phyloP scores from a whole-genome alignment of 1,140 invertebrate species.

The Rhagoletis pomonella region DNA sequence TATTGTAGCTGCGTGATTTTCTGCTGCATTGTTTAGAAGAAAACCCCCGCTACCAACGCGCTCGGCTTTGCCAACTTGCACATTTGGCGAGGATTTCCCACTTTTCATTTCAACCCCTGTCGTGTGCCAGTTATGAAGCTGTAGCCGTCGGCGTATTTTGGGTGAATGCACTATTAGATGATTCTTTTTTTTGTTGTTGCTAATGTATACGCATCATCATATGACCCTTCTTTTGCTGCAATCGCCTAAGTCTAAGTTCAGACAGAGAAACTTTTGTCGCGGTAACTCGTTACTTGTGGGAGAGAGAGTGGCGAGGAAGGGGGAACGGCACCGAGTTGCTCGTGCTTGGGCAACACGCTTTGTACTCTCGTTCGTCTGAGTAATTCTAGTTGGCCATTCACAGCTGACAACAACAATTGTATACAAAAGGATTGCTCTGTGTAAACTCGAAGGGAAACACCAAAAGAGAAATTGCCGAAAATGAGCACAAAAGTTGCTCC shows the following conservation, averaged over 20 bases:
- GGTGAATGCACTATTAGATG: constrained; percentile 52
- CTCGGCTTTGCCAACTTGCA: neutral
- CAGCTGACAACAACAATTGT: too few relatives aligned
- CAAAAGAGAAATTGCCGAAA: too few relatives aligned
- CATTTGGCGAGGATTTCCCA: neutral
- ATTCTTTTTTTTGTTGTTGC: neutral
- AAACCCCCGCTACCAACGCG: neutral
- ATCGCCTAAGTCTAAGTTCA: neutral
- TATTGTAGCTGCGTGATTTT: constrained; percentile 45
- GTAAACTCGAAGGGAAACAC: too few relatives aligned
- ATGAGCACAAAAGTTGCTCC: too few relatives aligned
- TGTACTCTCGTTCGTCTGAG: too few relatives aligned
- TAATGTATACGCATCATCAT: neutral
- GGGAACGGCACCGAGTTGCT: too few relatives aligned
- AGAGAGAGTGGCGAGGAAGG: too few relatives aligned
- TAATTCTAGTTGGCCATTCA: too few relatives aligned
- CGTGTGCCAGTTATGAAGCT: constrained; percentile 3
- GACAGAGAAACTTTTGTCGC: too few relatives aligned
- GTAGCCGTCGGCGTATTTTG: neutral
- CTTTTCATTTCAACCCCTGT: constrained; percentile 11
- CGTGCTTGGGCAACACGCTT: too few relatives aligned
- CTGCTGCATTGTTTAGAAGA: neutral
- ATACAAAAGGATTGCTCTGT: too few relatives aligned
- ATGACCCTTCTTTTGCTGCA: neutral
- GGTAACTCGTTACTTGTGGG: too few relatives aligned